A percentile compares a stretch with the other conserved stretches of the same genome.
Conservation (phyloP, 2,888 invertebrate genomes). For the Pseudococcus viburni region DNA sequence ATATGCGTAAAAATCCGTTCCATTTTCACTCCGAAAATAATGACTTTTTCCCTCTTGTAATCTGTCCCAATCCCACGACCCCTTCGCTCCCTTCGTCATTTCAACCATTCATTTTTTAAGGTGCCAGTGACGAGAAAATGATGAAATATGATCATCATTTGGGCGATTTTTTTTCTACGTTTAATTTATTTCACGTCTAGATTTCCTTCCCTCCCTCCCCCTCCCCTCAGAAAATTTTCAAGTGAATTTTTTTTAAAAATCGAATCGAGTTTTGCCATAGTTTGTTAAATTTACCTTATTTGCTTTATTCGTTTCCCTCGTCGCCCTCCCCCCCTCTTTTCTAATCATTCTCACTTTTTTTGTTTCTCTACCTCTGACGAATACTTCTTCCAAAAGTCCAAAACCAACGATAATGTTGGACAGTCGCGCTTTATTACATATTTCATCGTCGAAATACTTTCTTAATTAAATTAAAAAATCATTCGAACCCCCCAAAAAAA, state of each 20-base stretch:
- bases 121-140: no score
- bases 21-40: background rate
- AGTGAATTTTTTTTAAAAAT: no score
- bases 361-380: background rate
- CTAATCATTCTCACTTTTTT: background rate
- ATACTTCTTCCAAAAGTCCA: background rate
- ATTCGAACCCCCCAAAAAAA: no score
- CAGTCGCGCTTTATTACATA: background rate
- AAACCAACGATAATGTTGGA: no score
- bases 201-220: no score
- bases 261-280: no score
- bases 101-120: no score
- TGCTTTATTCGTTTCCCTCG: background rate
- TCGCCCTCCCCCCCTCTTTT: background rate
- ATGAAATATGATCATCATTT: no score
- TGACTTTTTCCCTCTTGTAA: background rate
- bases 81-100: background rate
- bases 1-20: constrained; percentile 23
- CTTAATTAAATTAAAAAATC: no score
- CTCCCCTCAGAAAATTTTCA: no score
- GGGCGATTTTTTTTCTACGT: no score
- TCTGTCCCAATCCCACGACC: background rate
- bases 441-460: background rate
- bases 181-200: no score
- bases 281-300: background rate